Evolutionary conservation across 2,113 vertebrate species (phyloP).

Genomic region (Zapornia atra): DNA sequence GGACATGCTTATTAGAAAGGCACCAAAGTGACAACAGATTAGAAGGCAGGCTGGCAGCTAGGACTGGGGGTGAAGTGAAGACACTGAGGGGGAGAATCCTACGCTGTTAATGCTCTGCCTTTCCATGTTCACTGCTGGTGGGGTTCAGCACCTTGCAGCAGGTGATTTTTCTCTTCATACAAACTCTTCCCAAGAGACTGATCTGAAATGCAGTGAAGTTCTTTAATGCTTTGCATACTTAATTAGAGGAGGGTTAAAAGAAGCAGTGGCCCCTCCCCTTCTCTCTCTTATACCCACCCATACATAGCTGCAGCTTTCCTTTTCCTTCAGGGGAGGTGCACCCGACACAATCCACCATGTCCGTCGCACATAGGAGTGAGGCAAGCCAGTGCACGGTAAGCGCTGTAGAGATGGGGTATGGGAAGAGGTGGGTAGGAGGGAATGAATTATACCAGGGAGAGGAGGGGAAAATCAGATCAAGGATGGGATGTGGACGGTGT

Average conservation of each 20-base stretch:
- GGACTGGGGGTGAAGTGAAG: not conserved
- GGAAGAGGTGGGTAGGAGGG: not conserved
- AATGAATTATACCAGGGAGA: not conserved
- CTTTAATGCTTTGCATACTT: not conserved
- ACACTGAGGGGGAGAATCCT: not conserved
- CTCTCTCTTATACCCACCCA: not conserved
- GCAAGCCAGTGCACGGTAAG: slow-evolving; percentile 78
- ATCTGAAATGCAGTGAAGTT: not conserved
- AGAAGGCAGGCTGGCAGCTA: not conserved
- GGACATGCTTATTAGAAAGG: not conserved
- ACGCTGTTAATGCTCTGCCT: not conserved
- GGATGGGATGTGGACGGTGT: not conserved
- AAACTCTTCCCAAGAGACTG: not conserved
- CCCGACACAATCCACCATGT: slow-evolving; percentile 53
- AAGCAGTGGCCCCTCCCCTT: not conserved
- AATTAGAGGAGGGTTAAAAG: not conserved
- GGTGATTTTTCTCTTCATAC: not conserved
- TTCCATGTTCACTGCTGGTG: not conserved
- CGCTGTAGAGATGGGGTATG: not conserved
- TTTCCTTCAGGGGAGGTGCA: slow-evolving; percentile 65
- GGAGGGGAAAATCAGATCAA: not conserved
- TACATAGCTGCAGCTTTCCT: slow-evolving; percentile 5
- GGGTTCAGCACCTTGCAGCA: not conserved
- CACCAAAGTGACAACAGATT: not conserved
- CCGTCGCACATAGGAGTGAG: slow-evolving; percentile 68